Conservation (phyloP, 1,140 invertebrate genomes). For the Cyclina sinensis region DNA sequence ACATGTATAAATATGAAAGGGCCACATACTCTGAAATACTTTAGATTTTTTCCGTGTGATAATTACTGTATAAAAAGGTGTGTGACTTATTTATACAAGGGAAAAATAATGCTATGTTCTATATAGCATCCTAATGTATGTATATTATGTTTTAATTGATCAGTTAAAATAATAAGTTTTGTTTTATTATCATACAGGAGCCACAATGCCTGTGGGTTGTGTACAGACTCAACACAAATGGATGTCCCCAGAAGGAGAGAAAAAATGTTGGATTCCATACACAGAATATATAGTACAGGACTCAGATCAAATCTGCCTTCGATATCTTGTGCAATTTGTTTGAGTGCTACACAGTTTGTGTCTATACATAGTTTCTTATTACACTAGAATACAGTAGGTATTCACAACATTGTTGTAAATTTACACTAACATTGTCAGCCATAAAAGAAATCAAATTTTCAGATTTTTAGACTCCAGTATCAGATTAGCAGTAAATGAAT, state of each 20-base stretch:
- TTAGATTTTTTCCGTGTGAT: too few species aligned
- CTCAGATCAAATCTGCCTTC: slow-evolving; percentile 84
- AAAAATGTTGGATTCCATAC: slow-evolving; percentile 74
- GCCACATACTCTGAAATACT: too few species aligned
- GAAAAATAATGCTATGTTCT: too few species aligned
- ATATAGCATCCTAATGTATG: too few species aligned
- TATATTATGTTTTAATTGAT: too few species aligned
- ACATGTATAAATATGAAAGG: too few species aligned
- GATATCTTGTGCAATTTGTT: slow-evolving; percentile 84
- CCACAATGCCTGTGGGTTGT: slow-evolving; percentile 82
- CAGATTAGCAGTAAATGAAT: not conserved
- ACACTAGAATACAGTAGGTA: not conserved
- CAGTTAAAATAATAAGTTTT: too few species aligned
- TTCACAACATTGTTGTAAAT: not conserved
- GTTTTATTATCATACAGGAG: slow-evolving; percentile 73
- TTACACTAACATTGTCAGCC: not conserved
- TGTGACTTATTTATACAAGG: too few species aligned
- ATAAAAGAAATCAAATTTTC: slow-evolving; percentile 1
- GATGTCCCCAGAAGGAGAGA: slow-evolving; percentile 65
- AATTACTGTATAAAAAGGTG: too few species aligned
- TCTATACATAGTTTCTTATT: not conserved
- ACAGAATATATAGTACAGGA: slow-evolving; percentile 87
- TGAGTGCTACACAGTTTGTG: not conserved
- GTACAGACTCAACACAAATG: slow-evolving; percentile 68
- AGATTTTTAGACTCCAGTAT: slow-evolving; percentile 7